Conservation (phyloP, 2,797 vertebrate genomes). For the Triplophysa yarkandensis region DNA sequence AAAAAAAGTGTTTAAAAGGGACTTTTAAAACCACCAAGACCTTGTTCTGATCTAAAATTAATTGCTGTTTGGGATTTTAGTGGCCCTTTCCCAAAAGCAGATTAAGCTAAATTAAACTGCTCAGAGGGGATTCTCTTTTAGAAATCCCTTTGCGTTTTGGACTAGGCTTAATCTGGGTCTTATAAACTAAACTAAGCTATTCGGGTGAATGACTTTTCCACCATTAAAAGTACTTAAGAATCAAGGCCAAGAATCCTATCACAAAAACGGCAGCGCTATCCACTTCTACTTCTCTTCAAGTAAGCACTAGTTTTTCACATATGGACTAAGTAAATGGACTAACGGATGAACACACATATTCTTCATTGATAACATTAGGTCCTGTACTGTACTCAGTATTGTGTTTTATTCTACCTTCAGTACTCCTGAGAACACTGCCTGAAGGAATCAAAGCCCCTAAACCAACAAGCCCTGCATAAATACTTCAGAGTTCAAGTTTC, state of each 20-base stretch:
- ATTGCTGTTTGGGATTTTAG: constrained; percentile 31
- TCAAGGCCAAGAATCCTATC: constrained; percentile 22
- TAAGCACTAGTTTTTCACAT: no score
- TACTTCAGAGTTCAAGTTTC: constrained; percentile 64
- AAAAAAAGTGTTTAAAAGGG: background rate
- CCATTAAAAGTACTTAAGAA: background rate
- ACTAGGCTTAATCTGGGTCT: constrained; percentile 35
- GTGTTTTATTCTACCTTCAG: background rate
- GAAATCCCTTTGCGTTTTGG: constrained; percentile 35
- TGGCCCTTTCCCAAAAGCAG: constrained; percentile 30
- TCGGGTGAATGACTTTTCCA: constrained; percentile 1
- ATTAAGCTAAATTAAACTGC: constrained; percentile 34
- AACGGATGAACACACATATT: background rate
- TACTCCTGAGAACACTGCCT: background rate
- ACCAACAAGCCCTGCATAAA: constrained; percentile 5
- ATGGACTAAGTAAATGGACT: no score
- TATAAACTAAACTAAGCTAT: constrained; percentile 25
- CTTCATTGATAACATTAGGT: background rate
- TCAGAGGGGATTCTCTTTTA: constrained; percentile 17
- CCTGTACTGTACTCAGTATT: background rate
- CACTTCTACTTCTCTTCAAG: background rate
- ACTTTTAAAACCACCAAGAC: background rate
- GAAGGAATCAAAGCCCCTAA: constrained; percentile 4
- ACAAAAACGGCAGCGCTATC: background rate
- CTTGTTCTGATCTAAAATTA: constrained; percentile 8